These are phyloP conservation scores for Clostera curtula DNA, from an alignment of 2,888 invertebrate species.

Conservation along the genomic window DNA sequence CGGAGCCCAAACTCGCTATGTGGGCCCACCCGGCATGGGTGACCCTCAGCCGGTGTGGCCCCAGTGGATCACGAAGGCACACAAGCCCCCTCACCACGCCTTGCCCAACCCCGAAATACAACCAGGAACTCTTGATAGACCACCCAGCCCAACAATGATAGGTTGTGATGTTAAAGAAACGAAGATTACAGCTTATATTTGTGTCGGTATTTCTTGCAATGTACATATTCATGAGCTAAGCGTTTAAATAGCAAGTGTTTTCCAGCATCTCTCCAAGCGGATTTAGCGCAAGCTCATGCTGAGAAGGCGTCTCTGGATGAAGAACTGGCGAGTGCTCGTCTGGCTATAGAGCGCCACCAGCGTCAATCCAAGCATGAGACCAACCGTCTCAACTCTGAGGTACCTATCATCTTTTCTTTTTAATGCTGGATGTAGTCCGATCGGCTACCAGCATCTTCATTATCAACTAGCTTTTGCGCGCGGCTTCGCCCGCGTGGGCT, in stretches of 20 bases:
- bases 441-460: not conserved
- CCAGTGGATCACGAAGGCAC: too few species aligned
- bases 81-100: too few species aligned
- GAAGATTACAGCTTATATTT: too few species aligned
- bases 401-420: conserved; percentile 20
- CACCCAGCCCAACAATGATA: too few species aligned
- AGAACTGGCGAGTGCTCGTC: conserved; percentile 82
- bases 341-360: conserved; percentile 81
- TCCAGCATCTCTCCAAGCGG: conserved; percentile 83
- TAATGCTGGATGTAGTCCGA: not conserved
- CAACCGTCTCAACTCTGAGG: conserved; percentile 84
- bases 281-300: conserved; percentile 82
- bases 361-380: conserved; percentile 85
- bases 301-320: conserved; percentile 88
- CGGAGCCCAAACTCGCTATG: too few species aligned
- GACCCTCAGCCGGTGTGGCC: too few species aligned
- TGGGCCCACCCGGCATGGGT: too few species aligned
- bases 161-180: too few species aligned
- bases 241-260: conserved; percentile 8
- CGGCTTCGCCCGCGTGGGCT: too few species aligned
- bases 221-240: not conserved
- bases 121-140: too few species aligned
- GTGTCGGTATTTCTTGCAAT: not conserved
- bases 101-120: too few species aligned
- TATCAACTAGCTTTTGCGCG: too few species aligned